A percentile compares a stretch with the other conserved stretches of the same genome.
These are phyloP conservation scores for rabbit (Oryctolagus cuniculus) DNA, from an alignment of 2,113 vertebrate genomes.

Conservation along the genomic window DNA sequence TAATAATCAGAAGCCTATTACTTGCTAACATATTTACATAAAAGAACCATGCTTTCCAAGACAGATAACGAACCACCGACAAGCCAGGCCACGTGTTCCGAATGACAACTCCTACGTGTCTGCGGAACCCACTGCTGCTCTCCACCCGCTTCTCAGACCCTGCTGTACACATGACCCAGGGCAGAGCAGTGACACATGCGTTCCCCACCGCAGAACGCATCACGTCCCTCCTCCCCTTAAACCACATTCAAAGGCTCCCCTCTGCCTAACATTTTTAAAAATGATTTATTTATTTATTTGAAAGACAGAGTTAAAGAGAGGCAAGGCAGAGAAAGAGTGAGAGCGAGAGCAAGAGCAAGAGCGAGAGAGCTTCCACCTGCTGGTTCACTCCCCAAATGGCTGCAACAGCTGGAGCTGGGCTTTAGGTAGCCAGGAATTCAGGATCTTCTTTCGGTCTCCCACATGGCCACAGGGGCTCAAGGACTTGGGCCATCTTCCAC, in stretches of 20 bases:
- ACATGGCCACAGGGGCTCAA: no score
- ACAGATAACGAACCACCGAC: slow-evolving; percentile 1
- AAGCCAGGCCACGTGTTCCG: not conserved
- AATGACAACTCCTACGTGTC: not conserved
- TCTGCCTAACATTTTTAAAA: not conserved
- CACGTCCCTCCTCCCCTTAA: not conserved
- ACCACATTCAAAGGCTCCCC: not conserved
- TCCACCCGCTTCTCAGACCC: not conserved
- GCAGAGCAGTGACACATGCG: not conserved
- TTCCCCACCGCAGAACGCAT: not conserved
- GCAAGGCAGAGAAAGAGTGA: no score
- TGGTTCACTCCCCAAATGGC: no score
- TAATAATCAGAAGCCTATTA: not conserved
- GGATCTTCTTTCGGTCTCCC: no score
- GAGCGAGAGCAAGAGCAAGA: no score
- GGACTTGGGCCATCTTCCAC: no score
- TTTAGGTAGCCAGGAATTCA: no score
- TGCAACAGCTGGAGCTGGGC: no score
- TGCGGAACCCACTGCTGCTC: not conserved
- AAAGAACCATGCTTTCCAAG: not conserved
- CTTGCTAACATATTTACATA: not conserved
- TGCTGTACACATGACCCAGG: not conserved
- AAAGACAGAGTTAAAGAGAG: no score
- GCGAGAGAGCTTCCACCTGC: no score
- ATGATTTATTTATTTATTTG: no score